Evolutionary conservation across 2,113 vertebrate genomes (phyloP).

Genomic region (Syrmaticus mikado): DNA sequence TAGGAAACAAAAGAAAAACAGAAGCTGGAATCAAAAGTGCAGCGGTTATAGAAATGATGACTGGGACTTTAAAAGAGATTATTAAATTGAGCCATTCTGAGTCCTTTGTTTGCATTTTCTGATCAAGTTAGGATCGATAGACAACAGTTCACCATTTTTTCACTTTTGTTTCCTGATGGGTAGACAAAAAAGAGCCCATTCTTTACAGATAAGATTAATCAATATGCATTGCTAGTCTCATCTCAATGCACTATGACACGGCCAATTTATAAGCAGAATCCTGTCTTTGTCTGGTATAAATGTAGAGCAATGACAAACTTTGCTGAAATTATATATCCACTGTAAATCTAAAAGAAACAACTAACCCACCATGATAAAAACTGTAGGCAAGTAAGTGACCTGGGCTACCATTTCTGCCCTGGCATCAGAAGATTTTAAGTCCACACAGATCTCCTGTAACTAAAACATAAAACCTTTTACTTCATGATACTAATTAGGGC

Average conservation of each 20-base stretch:
- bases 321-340: rapidly evolving
- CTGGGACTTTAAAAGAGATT: not conserved
- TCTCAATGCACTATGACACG: rapidly evolving
- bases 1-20: conserved; percentile 7
- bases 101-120: conserved; percentile 18
- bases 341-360: not conserved
- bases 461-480: not conserved
- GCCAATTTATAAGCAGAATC: not conserved
- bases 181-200: not conserved
- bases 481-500: not conserved
- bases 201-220: not conserved
- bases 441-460: not conserved
- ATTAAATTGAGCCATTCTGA: not conserved
- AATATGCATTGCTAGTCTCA: not conserved
- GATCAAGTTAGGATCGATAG: conserved; percentile 12
- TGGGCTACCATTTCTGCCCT: not conserved
- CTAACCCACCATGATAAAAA: not conserved
- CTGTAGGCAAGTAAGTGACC: not conserved
- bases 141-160: not conserved
- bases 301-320: not conserved
- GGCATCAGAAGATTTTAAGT: rapidly evolving
- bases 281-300: not conserved
- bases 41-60: not conserved
- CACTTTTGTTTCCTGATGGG: conserved; percentile 25
- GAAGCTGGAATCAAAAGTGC: not conserved